Evolutionary conservation across 2,888 invertebrate species (phyloP).

Genomic region (Cybosia mesomella): DNA sequence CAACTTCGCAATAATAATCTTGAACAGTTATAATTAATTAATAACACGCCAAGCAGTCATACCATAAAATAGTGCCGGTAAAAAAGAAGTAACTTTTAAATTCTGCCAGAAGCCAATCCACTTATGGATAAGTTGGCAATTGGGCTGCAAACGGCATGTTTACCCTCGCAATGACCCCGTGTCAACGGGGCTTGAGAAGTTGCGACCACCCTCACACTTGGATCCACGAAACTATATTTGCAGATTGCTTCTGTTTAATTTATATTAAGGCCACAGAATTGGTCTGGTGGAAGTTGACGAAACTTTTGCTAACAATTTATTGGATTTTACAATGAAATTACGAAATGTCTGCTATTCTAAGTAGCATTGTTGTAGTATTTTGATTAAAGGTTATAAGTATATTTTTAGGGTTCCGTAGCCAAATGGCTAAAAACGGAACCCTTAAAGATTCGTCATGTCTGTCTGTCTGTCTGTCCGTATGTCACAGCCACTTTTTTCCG

Average conservation of each 20-base stretch:
- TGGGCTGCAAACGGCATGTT: constrained; percentile 72
- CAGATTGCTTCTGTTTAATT: constrained; percentile 44
- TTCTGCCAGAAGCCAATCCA: constrained; percentile 71
- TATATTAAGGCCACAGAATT: constrained; percentile 37
- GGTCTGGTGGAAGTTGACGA: constrained; percentile 29
- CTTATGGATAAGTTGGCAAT: constrained; percentile 75
- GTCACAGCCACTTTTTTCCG: too few relatives aligned
- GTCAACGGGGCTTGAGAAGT: constrained; percentile 67
- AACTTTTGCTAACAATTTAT: constrained; percentile 38
- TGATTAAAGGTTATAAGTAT: background rate
- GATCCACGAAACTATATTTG: constrained; percentile 56
- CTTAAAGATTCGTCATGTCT: too few relatives aligned
- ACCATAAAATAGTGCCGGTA: constrained; percentile 34
- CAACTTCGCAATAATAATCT: background rate
- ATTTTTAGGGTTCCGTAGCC: too few relatives aligned
- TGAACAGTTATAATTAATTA: too few relatives aligned
- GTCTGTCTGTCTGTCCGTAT: too few relatives aligned
- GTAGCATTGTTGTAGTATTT: background rate
- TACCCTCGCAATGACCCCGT: constrained; percentile 72
- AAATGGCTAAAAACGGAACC: too few relatives aligned
- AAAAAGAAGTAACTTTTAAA: constrained; percentile 56
- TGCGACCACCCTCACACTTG: constrained; percentile 56
- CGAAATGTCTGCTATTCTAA: constrained; percentile 6
- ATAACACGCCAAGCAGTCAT: background rate
- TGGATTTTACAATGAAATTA: constrained; percentile 25